These are phyloP conservation scores for Oophaga sylvatica DNA, from an alignment of 2,797 vertebrate genomes.

Conservation along the genomic window DNA sequence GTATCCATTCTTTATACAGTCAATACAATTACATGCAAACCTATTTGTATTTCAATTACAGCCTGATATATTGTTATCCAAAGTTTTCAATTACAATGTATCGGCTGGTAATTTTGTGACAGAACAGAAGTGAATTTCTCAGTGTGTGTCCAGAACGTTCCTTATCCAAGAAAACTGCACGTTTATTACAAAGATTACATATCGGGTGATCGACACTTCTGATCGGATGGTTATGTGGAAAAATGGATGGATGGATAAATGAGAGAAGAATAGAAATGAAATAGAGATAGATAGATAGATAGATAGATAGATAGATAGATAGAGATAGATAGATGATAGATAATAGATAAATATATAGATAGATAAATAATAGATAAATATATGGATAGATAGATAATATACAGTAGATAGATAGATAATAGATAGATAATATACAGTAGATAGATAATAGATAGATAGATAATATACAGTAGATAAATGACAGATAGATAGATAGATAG, in stretches of 20 bases:
- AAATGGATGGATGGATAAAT: background rate
- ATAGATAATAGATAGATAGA: too few species aligned
- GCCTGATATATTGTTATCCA: constrained; percentile 56
- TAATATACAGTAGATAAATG: too few species aligned
- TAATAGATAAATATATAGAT: too few species aligned
- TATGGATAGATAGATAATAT: too few species aligned
- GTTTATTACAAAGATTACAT: background rate
- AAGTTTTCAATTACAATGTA: constrained; percentile 53
- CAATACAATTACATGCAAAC: constrained; percentile 58
- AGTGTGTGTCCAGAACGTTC: background rate
- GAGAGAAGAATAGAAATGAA: background rate
- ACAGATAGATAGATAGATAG: too few species aligned
- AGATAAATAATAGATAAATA: too few species aligned
- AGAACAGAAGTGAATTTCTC: constrained; percentile 32
- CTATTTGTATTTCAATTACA: constrained; percentile 59
- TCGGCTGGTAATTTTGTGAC: constrained; percentile 41
- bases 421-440: too few species aligned
- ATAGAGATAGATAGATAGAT: background rate
- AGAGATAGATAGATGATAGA: too few species aligned
- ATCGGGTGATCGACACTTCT: background rate
- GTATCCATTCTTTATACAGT: constrained; percentile 60
- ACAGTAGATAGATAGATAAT: too few species aligned
- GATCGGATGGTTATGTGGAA: background rate
- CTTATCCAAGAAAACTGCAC: background rate
- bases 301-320: too few species aligned